A percentile compares a stretch with the other conserved stretches of the same genome.
Conservation (phyloP, 2,888 invertebrate genomes). For the Eueremaeus valkanovi region DNA sequence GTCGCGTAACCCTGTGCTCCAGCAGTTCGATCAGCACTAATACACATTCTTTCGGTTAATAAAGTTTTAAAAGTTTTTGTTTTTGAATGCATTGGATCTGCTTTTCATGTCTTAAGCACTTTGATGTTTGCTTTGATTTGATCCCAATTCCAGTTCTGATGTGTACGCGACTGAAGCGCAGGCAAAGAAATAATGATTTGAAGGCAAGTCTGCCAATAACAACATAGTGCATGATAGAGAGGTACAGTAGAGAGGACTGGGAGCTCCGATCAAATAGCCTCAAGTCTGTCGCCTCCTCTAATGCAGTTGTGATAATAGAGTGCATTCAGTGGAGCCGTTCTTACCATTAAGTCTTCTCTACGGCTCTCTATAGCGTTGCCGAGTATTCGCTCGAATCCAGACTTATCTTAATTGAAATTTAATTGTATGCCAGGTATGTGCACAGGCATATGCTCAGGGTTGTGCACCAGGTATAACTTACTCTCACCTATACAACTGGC, state of each 20-base stretch:
- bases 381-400: too few species aligned
- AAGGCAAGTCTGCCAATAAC: constrained; percentile 31
- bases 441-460: too few species aligned
- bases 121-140: not conserved
- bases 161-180: constrained; percentile 17
- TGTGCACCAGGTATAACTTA: too few species aligned
- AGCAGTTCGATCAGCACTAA: too few species aligned
- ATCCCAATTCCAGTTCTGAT: not conserved
- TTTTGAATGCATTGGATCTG: not conserved
- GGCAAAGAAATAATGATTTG: constrained; percentile 26
- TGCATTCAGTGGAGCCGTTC: constrained; percentile 24
- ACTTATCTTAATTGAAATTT: too few species aligned
- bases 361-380: too few species aligned
- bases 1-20: too few species aligned
- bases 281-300: constrained; percentile 28
- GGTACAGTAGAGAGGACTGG: constrained; percentile 8
- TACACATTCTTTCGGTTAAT: too few species aligned
- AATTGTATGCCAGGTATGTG: too few species aligned
- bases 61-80: too few species aligned
- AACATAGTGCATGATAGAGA: constrained; percentile 8
- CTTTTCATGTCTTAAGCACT: not conserved
- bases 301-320: constrained; percentile 21
- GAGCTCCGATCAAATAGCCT: constrained; percentile 15
- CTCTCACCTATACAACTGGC: too few species aligned
- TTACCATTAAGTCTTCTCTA: constrained; percentile 12